phyloP scores from a whole-genome alignment of 2,113 vertebrate species.

The Electrona antarctica region DNA sequence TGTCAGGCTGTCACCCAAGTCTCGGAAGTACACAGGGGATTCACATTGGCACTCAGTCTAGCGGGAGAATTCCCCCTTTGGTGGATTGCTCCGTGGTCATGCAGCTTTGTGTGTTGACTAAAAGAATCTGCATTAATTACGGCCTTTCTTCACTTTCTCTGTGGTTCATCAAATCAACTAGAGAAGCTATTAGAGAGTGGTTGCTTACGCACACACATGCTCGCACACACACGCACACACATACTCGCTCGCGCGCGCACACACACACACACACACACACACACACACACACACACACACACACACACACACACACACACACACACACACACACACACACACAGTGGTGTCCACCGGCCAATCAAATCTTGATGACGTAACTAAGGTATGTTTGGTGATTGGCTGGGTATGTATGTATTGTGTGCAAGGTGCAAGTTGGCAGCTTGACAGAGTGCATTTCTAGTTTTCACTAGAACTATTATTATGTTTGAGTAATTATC shows the following conservation, averaged over 20 bases:
- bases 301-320: constrained; percentile 19
- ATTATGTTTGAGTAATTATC: no score
- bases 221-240: constrained; percentile 1
- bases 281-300: no score
- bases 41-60: constrained; percentile 75
- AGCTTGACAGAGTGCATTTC: no score
- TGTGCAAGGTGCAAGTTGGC: no score
- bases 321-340: constrained; percentile 3
- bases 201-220: constrained; percentile 7
- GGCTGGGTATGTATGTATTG: no score
- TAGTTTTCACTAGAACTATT: no score
- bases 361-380: no score
- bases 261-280: background rate
- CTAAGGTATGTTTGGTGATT: no score
- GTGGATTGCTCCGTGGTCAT: constrained; percentile 66
- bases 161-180: constrained; percentile 61
- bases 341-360: no score
- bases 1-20: constrained; percentile 71
- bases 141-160: constrained; percentile 55
- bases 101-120: constrained; percentile 71
- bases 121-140: constrained; percentile 81
- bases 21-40: constrained; percentile 74
- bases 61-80: constrained; percentile 73
- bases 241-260: background rate
- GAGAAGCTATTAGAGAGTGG: constrained; percentile 48